Evolutionary conservation across 2,888 invertebrate species (phyloP), one percentile per base, ranked within the genome.

Genomic region (Tiphia femorata): DNA sequence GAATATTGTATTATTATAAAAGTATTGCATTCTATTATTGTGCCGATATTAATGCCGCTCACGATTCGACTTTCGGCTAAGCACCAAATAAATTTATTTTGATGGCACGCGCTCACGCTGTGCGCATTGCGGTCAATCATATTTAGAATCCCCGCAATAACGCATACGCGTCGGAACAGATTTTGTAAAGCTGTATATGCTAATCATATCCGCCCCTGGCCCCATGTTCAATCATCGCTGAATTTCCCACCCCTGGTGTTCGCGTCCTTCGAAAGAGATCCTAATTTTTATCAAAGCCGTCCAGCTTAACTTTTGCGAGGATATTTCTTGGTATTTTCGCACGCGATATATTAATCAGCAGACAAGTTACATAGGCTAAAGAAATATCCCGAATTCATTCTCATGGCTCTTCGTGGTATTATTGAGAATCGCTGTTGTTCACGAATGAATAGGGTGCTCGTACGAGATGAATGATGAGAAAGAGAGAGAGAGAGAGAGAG

Each of bases 271-370:
- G 60, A 67, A 77, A 75, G 73, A 78, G 72, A 81, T 82, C 80
- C 81, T 83, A 82, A 81, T 83, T 83, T 70, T 81, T 73, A 82
- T 82, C 80, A 82, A 76, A 81, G 81, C 83, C 83, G 83, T 83
- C 83, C 83, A 83, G 77, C 81, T 82, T 82, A 79, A 80, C 78
- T 77, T 69, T 77, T 73, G 78, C 79, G 79, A 81, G 77, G 75
- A 81, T 81, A 81, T 80, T 78, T 77, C 77, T 75, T 77, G 71
- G 76, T 82, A 83, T 82, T 83, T 82, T 83, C 78, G 79, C 81
- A 81, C 73, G 76, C 73, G 69, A 77, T 69, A 72, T 76, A 67
- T 58, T 66, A 67, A 67, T 70, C 70, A 64, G 70, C 69, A 70
- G 50, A 53, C 49, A 51, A 54, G 49, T 67, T 68, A 68, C 58